A percentile compares a stretch with the other conserved stretches of the same genome.
Evolutionary conservation across 2,113 vertebrate species (phyloP).

Genomic region (Sminthopsis crassicaudata): DNA sequence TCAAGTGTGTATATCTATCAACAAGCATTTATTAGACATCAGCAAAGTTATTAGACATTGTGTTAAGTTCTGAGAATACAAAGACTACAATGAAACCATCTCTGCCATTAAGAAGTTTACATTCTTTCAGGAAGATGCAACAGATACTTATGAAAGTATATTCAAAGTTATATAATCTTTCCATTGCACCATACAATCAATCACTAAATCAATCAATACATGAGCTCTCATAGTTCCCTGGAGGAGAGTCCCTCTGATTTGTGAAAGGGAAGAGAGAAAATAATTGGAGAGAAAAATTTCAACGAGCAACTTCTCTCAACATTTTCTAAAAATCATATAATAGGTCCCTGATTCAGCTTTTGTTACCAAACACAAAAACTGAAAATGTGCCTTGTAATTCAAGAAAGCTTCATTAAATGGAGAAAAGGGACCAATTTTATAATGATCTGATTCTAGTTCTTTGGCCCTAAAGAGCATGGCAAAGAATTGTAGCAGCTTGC

Average conservation of each 20-base stretch:
- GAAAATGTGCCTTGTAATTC: slow-evolving; percentile 38
- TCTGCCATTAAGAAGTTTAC: neutral
- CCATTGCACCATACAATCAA: neutral
- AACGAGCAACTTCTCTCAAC: slow-evolving; percentile 18
- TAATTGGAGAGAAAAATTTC: slow-evolving; percentile 21
- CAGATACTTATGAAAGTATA: slow-evolving; percentile 8
- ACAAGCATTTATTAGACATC: neutral
- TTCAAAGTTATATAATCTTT: neutral
- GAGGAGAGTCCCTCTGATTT: neutral
- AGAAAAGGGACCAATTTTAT: slow-evolving; percentile 23
- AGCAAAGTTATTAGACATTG: neutral
- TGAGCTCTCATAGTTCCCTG: neutral
- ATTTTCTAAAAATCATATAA: slow-evolving; percentile 28
- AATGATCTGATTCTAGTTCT: neutral
- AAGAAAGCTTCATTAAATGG: slow-evolving; percentile 22
- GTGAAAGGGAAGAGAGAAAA: slow-evolving; percentile 11
- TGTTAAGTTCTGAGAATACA: neutral
- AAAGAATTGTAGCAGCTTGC: neutral
- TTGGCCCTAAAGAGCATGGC: neutral
- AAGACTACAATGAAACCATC: neutral
- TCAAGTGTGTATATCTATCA: neutral
- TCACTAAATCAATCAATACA: neutral
- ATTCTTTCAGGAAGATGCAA: neutral
- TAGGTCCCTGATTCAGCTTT: neutral
- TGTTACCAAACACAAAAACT: slow-evolving; percentile 14